A percentile compares a stretch with the other conserved stretches of the same genome.
Evolutionary conservation across 2,797 vertebrate species (phyloP).

Genomic region (Lutjanus argentimaculatus): DNA sequence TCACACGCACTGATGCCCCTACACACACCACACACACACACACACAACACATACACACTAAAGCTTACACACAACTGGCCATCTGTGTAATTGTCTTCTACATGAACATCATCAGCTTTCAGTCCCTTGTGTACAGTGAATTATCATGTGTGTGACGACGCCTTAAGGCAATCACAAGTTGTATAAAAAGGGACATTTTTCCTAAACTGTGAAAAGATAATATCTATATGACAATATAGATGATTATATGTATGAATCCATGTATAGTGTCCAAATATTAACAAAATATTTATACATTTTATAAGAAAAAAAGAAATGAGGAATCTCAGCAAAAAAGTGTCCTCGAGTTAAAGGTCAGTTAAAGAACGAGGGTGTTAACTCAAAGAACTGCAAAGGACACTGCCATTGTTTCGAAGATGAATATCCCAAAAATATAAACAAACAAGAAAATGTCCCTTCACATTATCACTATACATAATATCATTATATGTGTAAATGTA

Average conservation of each 20-base stretch:
- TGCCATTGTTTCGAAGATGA: slow-evolving; percentile 91
- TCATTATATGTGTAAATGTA: slow-evolving; percentile 99
- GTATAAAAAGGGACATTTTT: slow-evolving; percentile 90
- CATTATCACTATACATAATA: slow-evolving; percentile 93
- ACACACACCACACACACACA: slow-evolving; percentile 55
- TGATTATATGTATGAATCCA: slow-evolving; percentile 86
- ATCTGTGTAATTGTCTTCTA: slow-evolving; percentile 92
- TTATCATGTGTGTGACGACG: slow-evolving; percentile 84
- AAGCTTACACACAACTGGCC: slow-evolving; percentile 82
- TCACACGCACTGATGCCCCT: slow-evolving; percentile 55
- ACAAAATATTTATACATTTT: slow-evolving; percentile 90
- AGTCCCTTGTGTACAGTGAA: slow-evolving; percentile 87
- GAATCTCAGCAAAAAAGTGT: slow-evolving; percentile 76
- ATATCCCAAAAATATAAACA: slow-evolving; percentile 78
- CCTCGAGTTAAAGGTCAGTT: slow-evolving; percentile 68
- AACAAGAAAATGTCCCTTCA: slow-evolving; percentile 94
- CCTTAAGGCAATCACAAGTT: slow-evolving; percentile 87
- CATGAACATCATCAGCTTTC: slow-evolving; percentile 89
- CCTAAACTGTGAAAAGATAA: slow-evolving; percentile 88
- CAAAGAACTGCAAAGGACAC: slow-evolving; percentile 90
- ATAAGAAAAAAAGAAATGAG: slow-evolving; percentile 75
- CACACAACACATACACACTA: slow-evolving; percentile 54
- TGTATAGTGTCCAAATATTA: slow-evolving; percentile 90
- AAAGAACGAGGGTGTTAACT: slow-evolving; percentile 73
- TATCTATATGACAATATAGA: slow-evolving; percentile 87